Evolutionary conservation across 2,113 vertebrate genomes (phyloP), one percentile per base, ranked within the genome.

Genomic region (Halcyon malimbica): DNA sequence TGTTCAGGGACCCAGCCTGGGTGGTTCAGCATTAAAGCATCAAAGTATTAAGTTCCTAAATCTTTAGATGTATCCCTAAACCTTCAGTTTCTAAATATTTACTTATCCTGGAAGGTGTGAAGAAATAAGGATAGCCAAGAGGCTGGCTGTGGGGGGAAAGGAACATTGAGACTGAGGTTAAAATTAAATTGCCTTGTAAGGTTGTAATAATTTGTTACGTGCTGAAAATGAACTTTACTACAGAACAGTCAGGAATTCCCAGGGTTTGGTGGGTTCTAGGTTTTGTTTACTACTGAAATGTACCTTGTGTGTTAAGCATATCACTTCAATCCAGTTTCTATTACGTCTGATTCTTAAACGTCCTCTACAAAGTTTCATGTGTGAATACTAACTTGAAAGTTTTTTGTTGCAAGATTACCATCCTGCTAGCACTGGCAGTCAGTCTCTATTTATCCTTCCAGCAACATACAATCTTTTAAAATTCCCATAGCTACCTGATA

Each of bases 401-500:
- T 67, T 67, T 80, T 74, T 74, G 16, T 23, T 64, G 10, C 63
- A 78, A 60, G 35, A 79, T 78, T 89, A 46, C 29, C 10, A 35
- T 71, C 65, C 81, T 24, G 2, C 24, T 77, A 53, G 13, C 39
- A 41, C 42, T 83, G 78, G 51, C 81, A 90, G 26, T 17, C 81
- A 67, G 64, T 39, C 51, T 33, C 25, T 93, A 73, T 76, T 96
- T 91, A 48, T 63, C 51, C 26, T 91, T 92, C 42, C 33, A 87
- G 59, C 42, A 73, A 35, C 74, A 82, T 26, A 23, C 33, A 84
- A 35, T 89, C 87, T 91, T 91, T 73, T 51, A 59, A 94, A 93
- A 87, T 90, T 90, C 87, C 82, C 82, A 85, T 56, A 79, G 48
- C 56, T 90, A 83, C 75, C 71, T 90, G 50, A 80, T 96, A 94